A percentile compares a stretch with the other conserved stretches of the same genome.
These are phyloP conservation scores for Drosophila kanapiae DNA, from an alignment of 1,140 invertebrate genomes.

Conservation along the genomic window DNA sequence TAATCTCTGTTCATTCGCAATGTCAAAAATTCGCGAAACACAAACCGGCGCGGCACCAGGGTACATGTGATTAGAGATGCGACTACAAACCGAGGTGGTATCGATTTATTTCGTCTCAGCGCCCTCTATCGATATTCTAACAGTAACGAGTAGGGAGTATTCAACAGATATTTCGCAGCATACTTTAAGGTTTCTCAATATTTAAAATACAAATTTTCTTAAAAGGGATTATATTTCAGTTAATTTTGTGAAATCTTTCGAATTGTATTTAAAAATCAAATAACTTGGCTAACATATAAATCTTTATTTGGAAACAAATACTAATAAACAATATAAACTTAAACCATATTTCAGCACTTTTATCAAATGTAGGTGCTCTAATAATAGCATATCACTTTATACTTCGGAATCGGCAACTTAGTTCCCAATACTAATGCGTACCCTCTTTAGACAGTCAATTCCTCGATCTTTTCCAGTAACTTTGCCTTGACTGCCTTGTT, in stretches of 20 bases:
- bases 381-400: conserved; percentile 1
- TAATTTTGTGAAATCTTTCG: not conserved
- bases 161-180: not conserved
- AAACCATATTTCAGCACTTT: not conserved
- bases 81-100: too few relatives aligned
- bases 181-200: not conserved
- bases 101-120: not conserved
- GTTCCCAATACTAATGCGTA: not conserved
- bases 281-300: not conserved
- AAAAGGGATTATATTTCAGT: too few relatives aligned
- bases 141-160: not conserved
- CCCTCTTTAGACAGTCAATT: not conserved
- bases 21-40: conserved; percentile 28
- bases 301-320: not conserved
- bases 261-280: not conserved
- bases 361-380: not conserved
- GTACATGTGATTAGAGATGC: conserved; percentile 5
- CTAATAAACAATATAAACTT: conserved; percentile 1
- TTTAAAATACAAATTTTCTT: not conserved
- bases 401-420: not conserved
- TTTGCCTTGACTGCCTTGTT: conserved; percentile 43
- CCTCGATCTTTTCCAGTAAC: conserved; percentile 55
- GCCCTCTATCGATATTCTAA: not conserved
- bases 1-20: conserved; percentile 33
- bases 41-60: conserved; percentile 32